phyloP scores from a whole-genome alignment of 2,797 vertebrate species.

The Alcedo atthis region DNA sequence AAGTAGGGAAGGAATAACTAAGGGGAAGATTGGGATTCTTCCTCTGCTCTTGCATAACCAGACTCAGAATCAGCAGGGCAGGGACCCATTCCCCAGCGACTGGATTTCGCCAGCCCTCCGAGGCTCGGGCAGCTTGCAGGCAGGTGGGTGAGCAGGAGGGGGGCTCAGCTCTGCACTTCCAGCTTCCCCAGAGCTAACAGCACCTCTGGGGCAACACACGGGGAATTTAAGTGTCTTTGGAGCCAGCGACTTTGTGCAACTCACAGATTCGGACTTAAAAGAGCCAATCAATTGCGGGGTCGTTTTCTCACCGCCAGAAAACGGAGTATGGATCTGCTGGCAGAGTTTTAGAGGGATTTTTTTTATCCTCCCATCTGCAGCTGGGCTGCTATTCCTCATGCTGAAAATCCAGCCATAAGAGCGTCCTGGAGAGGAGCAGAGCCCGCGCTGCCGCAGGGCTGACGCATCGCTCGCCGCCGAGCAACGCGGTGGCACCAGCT shows the following conservation, averaged over 20 bases:
- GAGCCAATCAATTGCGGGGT: constrained; percentile 19
- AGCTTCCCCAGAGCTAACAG: background rate
- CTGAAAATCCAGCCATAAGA: constrained; percentile 27
- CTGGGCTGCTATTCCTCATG: constrained; percentile 32
- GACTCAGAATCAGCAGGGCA: background rate
- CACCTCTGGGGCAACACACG: background rate
- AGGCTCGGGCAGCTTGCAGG: background rate
- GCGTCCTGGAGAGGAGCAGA: background rate
- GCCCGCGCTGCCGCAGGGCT: background rate
- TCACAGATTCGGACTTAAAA: constrained; percentile 38
- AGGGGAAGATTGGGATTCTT: constrained; percentile 24
- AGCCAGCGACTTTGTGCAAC: background rate
- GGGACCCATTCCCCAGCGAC: background rate
- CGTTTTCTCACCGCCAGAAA: constrained; percentile 31
- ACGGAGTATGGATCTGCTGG: constrained; percentile 49
- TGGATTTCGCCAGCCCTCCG: accelerated
- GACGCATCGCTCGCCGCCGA: background rate
- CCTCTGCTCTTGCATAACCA: constrained; percentile 1
- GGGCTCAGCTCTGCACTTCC: background rate
- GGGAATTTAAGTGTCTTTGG: constrained; percentile 2
- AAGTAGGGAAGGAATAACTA: constrained; percentile 52
- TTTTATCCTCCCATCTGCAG: constrained; percentile 43
- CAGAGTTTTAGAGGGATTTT: constrained; percentile 38
- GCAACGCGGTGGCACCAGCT: background rate
- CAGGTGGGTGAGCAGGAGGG: background rate